Conservation (phyloP, 2,113 vertebrate species). For the Lipophrys pholis region DNA sequence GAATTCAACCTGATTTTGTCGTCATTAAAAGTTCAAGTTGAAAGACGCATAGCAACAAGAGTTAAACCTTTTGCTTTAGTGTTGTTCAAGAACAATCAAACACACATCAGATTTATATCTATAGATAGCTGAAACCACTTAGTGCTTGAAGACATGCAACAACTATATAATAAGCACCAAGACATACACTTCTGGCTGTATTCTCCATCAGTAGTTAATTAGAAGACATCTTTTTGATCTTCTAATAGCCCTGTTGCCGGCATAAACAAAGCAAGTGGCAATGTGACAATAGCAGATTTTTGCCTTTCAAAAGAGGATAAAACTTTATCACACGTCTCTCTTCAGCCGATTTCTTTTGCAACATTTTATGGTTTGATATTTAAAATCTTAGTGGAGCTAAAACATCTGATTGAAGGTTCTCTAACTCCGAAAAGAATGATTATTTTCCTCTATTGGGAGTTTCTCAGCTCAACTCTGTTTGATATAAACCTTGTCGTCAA, state of each 20-base stretch:
- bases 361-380: constrained; percentile 26
- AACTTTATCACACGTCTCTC: constrained; percentile 58
- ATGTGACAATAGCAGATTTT: constrained; percentile 70
- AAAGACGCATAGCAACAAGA: constrained; percentile 18
- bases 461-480: not conserved
- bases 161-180: constrained; percentile 68
- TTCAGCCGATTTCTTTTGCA: constrained; percentile 43
- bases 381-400: constrained; percentile 8
- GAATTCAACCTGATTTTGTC: constrained; percentile 4
- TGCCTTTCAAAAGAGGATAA: constrained; percentile 59
- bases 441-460: not conserved
- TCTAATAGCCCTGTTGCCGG: constrained; percentile 70
- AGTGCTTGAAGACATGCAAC: constrained; percentile 69
- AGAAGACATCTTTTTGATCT: constrained; percentile 79
- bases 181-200: constrained; percentile 65
- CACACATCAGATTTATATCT: constrained; percentile 64
- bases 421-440: not conserved
- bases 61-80: constrained; percentile 26
- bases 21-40: constrained; percentile 11
- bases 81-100: constrained; percentile 48
- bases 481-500: not conserved
- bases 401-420: not conserved
- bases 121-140: constrained; percentile 71
- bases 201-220: constrained; percentile 78
- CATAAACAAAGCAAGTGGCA: constrained; percentile 74